Percentiles rank a stretch among this genome's conserved stretches.
phyloP scores from a whole-genome alignment of 2,797 vertebrate genomes.

The Urophycis tenuis region DNA sequence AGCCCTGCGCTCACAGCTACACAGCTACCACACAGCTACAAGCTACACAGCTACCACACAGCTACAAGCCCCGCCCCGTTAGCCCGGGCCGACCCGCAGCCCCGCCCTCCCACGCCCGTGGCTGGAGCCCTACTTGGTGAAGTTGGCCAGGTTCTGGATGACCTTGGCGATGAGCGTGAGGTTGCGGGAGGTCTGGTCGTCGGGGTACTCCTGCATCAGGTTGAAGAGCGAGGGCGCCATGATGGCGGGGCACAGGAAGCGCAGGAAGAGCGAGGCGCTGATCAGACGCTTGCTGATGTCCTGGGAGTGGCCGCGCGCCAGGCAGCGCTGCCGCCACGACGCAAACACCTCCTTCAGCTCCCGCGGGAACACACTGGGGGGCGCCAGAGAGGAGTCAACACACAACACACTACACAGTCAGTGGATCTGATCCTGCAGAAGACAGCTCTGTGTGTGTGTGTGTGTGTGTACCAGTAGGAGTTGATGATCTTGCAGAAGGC shows the following conservation, averaged over 20 bases:
- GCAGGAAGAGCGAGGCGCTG: conserved; percentile 91
- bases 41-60: too few species aligned
- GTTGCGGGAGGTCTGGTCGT: conserved; percentile 86
- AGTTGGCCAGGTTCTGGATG: conserved; percentile 98
- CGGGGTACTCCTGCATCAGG: conserved; percentile 93
- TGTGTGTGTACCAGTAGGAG: conserved; percentile 82
- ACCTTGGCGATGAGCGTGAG: conserved; percentile 96
- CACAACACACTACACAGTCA: too few species aligned
- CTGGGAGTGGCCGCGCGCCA: conserved; percentile 81
- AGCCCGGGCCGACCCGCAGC: neutral
- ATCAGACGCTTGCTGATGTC: conserved; percentile 91
- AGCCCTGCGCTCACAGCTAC: too few species aligned
- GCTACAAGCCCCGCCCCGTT: neutral
- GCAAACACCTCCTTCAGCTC: conserved; percentile 95
- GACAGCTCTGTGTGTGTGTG: too few species aligned
- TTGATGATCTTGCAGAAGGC: conserved; percentile 99
- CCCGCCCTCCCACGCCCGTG: neutral
- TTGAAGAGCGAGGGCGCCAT: conserved; percentile 96
- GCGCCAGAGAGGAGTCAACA: neutral
- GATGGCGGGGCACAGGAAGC: conserved; percentile 94
- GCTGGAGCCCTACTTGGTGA: conserved; percentile 80
- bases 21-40: too few species aligned
- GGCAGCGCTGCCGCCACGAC: conserved; percentile 90
- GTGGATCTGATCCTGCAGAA: too few species aligned
- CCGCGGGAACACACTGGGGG: conserved; percentile 85